Conservation (phyloP, 2,797 vertebrate species). For the Sebastes diaconus region DNA sequence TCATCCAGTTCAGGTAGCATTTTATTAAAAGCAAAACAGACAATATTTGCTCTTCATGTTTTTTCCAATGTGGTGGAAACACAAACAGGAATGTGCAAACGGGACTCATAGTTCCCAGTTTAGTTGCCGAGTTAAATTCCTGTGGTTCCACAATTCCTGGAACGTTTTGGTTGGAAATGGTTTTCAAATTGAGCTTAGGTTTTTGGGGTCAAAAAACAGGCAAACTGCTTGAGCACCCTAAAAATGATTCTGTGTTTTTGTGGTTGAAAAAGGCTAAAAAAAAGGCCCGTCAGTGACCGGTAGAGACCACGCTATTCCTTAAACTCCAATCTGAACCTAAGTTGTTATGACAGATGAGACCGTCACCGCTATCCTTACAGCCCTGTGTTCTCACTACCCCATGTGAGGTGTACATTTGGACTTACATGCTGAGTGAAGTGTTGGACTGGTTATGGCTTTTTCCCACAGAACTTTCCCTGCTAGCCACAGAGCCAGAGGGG, state of each 20-base stretch:
- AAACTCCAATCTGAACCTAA: neutral
- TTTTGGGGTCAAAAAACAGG: neutral
- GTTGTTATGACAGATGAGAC: neutral
- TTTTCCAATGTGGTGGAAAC: neutral
- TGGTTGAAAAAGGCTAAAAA: neutral
- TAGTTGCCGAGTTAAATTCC: neutral
- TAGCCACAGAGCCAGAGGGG: neutral
- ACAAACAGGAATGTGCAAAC: neutral
- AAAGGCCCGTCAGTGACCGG: neutral
- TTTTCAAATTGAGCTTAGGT: neutral
- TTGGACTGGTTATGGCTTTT: neutral
- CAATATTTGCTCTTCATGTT: neutral
- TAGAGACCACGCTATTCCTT: neutral
- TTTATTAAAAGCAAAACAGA: neutral
- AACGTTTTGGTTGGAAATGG: neutral
- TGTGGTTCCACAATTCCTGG: neutral
- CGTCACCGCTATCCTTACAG: neutral
- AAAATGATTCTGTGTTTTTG: neutral
- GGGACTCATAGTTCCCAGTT: neutral
- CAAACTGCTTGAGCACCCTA: neutral
- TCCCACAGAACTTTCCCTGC: neutral
- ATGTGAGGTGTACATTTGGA: neutral
- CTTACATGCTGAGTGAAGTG: conserved; percentile 20
- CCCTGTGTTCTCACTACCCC: neutral
- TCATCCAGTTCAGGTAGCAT: neutral